Conservation (phyloP, 1,140 invertebrate genomes). For the Drosophila repletoides region DNA sequence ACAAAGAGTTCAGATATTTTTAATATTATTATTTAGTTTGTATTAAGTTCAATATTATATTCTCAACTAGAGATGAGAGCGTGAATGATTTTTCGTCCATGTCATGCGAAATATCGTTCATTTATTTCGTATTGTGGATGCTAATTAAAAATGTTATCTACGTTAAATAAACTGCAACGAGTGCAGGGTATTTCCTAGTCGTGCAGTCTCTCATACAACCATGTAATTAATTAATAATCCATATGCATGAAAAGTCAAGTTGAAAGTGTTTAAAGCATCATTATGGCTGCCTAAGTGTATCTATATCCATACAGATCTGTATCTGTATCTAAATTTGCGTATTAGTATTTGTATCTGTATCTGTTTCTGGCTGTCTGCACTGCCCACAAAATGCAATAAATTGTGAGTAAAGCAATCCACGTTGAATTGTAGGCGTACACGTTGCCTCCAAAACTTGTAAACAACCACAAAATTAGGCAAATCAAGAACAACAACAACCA, state of each 20-base stretch:
- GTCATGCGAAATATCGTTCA: no score
- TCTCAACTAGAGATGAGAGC: no score
- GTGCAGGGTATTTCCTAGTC: constrained; percentile 1
- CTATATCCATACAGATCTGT: no score
- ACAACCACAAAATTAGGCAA: constrained; percentile 71
- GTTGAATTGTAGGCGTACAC: constrained; percentile 67
- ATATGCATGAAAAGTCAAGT: constrained; percentile 36
- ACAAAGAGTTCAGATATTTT: no score
- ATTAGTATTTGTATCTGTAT: constrained; percentile 13
- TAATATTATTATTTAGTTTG: no score
- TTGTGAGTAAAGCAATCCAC: constrained; percentile 44
- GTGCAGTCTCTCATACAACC: background rate
- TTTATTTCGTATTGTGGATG: no score
- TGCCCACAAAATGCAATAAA: constrained; percentile 77
- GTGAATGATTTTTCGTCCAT: no score
- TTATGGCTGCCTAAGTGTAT: constrained; percentile 21
- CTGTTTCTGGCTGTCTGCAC: constrained; percentile 54
- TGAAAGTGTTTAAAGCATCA: constrained; percentile 54
- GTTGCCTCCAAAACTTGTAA: constrained; percentile 62
- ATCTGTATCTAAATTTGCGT: background rate
- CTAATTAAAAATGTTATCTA: no score
- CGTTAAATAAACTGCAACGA: background rate
- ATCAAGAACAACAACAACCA: constrained; percentile 55
- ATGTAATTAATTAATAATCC: constrained; percentile 46
- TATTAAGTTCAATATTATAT: no score